These are phyloP conservation scores for Diabrotica undecimpunctata DNA, from an alignment of 1,140 invertebrate species.

Conservation along the genomic window DNA sequence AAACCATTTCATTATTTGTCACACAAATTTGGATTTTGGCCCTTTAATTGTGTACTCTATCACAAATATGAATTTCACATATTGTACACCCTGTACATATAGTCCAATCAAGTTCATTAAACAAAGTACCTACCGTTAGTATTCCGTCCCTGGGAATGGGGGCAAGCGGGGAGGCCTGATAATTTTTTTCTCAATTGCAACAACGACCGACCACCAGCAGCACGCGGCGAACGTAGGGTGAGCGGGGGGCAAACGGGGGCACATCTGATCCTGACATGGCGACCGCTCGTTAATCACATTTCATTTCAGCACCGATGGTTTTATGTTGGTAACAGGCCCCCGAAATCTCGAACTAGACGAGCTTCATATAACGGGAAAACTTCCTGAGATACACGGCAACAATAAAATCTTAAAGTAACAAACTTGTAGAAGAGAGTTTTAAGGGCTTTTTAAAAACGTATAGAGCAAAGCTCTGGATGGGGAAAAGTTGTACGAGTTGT, in stretches of 20 bases:
- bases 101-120: too few species aligned
- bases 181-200: constrained; percentile 3
- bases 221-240: background rate
- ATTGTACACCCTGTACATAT: too few species aligned
- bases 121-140: background rate
- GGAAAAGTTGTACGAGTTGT: too few species aligned
- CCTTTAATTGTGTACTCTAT: too few species aligned
- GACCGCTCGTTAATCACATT: constrained; percentile 1
- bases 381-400: background rate
- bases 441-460: too few species aligned
- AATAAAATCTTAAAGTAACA: background rate
- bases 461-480: too few species aligned
- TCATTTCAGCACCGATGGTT: constrained; percentile 1
- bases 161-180: background rate
- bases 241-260: too few species aligned
- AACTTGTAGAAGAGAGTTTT: too few species aligned
- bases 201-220: background rate
- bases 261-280: constrained; percentile 1
- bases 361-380: background rate
- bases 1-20: too few species aligned
- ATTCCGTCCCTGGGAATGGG: background rate
- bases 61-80: too few species aligned
- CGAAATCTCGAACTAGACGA: background rate
- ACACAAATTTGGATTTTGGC: too few species aligned
- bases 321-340: constrained; percentile 1